These are phyloP conservation scores for Pseudobourletiella spinata DNA, from an alignment of 1,140 invertebrate genomes.

Conservation along the genomic window DNA sequence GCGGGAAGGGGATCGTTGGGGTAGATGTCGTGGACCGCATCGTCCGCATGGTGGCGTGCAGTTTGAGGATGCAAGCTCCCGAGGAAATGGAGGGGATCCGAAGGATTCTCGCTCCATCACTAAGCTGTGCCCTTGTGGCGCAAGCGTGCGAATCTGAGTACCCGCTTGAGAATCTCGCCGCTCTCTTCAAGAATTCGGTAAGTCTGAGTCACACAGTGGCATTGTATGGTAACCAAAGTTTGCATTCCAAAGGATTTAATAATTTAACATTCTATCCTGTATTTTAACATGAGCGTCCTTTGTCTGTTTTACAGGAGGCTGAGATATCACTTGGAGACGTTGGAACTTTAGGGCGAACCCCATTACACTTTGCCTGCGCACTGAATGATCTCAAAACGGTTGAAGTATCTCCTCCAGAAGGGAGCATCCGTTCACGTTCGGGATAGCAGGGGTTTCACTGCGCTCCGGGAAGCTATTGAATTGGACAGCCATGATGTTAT, in stretches of 20 bases:
- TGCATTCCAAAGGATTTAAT: not conserved
- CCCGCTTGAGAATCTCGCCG: constrained; percentile 21
- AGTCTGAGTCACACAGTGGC: no score
- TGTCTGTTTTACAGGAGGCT: constrained; percentile 48
- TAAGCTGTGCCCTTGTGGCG: constrained; percentile 63
- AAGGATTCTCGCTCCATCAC: constrained; percentile 59
- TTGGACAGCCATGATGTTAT: constrained; percentile 54
- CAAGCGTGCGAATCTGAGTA: constrained; percentile 48
- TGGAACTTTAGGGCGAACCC: constrained; percentile 61
- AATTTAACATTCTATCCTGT: not conserved
- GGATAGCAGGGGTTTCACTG: constrained; percentile 53
- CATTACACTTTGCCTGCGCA: constrained; percentile 60
- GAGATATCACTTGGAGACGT: constrained; percentile 62
- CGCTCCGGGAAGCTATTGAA: constrained; percentile 54
- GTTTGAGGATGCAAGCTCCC: constrained; percentile 55
- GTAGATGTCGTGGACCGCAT: constrained; percentile 39
- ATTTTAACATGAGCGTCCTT: not conserved
- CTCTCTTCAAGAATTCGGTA: constrained; percentile 31
- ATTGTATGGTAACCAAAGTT: not conserved
- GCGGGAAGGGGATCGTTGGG: not conserved
- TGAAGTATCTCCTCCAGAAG: constrained; percentile 61
- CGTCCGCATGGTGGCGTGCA: constrained; percentile 56
- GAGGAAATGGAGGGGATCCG: constrained; percentile 60
- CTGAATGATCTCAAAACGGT: constrained; percentile 61
- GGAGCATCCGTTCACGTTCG: constrained; percentile 76